Base-by-base conservation (phyloP, 2,797 vertebrate species). In the Callimico goeldii region DNA sequence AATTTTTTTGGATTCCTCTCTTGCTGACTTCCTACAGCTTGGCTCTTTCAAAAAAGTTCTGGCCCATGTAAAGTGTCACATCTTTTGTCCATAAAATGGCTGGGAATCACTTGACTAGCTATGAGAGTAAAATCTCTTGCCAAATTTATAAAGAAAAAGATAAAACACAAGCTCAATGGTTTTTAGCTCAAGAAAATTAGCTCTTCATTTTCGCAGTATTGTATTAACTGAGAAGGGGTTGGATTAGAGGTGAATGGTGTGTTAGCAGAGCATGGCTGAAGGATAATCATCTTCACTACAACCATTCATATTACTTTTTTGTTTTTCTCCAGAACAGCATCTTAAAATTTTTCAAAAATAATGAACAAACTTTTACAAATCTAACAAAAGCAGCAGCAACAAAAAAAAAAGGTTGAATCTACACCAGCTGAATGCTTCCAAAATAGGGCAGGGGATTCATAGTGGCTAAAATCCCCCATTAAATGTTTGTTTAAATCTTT, bases 141-240 rank as follows among this genome's bases (percentile, higher is more conserved):
- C 77, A 90, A 86, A 75, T 58, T 64, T 33, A 75, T 9, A 79
- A 52, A 93, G 6, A 67, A n/a, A 64, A 87, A 67, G 91, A 81
- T 41, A 87, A 84, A 89, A 43, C 20, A 58, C 14, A 82, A 58
- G 12, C 52, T 87, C 72, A 4, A 15, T 88, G 17, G 39, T 57
- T 96, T 76, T 96, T 72, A 85, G 67, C 48, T 88, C 36, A 85
- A 83, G 36, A 70, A 95, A 88, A 95, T 48, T 28, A 85, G 7
- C 58, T 87, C 39, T 80, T 43, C 24, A 10, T 76, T 92, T 94
- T 79, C 61, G 86, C 92, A 95, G 41, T 55, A 3, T 6, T 13
- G 10, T 30, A 13, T 76, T 88, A 64, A 58, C n/a, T 9, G 13
- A 24, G 39, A 91, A 57, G 11, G 9, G 13, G 12, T 73, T 22